Evolutionary conservation across 2,888 invertebrate genomes (phyloP), one percentile per base, ranked within the genome.

Genomic region (Trichopoda pennipes): DNA sequence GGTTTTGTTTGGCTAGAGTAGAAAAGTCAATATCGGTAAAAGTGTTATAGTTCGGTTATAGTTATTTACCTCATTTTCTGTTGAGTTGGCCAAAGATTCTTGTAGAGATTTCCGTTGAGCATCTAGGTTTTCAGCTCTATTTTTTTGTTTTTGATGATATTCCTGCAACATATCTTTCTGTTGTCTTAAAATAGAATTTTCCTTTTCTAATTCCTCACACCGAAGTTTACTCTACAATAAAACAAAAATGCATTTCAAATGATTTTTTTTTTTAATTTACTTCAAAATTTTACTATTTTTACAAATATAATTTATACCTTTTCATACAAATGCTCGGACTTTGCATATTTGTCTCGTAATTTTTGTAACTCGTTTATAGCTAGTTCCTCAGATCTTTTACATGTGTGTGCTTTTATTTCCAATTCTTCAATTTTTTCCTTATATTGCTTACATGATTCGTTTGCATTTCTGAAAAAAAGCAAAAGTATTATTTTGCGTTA

Each of bases 171-270:
- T 91, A 84, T 92, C 92, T 85, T 93, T 93, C 86, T 86, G 89
- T 85, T 86, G 92, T 81, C 87, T 92, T 83, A 93, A 91, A 35
- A 93, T 92, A 86, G 93, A 93, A 60, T 93, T 92, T 85, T 93
- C 93, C 84, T 91, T 93, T n/a, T 94, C 91, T 86, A 94, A 92
- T 74, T 94, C 94, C 0, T 93, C 92, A 0, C 93, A 92, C 80
- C 93, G 92, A 49, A 92, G 92, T 85, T 93, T 87, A 0, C 87
- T 78, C 91, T 90, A 72, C 44, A 19, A 28, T 38, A 64, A 21
- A 60, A 17, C 9, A n/a, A 44, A 35, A 35, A 8, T 6, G 2
- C 47, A 9, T 14, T 14, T 4, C 8, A 19, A n/a, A 4, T 28
- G n/a, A 35, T 16, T 44, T 44, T 1, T 14, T 14, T 42, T 12